These are phyloP conservation scores for Ceratosolen solmsi DNA, from an alignment of 1,140 invertebrate species.

Conservation along the genomic window DNA sequence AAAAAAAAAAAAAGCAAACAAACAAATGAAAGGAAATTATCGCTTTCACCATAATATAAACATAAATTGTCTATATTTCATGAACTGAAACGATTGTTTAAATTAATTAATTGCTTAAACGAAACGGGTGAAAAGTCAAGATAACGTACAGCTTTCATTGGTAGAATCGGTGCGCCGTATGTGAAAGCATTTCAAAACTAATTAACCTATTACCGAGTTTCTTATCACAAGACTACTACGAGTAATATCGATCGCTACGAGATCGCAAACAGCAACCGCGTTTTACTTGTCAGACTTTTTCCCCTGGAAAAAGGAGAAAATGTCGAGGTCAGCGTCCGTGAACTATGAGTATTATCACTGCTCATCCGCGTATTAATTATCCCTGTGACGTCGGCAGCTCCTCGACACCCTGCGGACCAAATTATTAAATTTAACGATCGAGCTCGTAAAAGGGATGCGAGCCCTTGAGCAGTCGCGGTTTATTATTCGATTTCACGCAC, in stretches of 20 bases:
- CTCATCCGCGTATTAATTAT: background rate
- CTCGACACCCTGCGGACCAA: background rate
- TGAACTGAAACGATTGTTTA: background rate
- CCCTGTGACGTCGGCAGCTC: background rate
- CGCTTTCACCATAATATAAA: background rate
- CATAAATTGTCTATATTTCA: background rate
- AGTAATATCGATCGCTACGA: background rate
- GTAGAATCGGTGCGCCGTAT: background rate
- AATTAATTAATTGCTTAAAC: background rate
- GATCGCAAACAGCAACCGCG: background rate
- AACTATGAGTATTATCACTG: too few species aligned
- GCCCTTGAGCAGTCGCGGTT: background rate
- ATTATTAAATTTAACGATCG: constrained; percentile 49
- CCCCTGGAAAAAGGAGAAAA: too few species aligned
- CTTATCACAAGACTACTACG: background rate
- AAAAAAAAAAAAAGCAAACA: too few species aligned
- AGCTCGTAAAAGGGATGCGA: constrained; percentile 1
- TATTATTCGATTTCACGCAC: constrained; percentile 26
- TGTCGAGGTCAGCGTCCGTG: too few species aligned
- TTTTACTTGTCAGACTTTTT: too few species aligned
- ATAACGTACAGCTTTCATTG: constrained; percentile 2
- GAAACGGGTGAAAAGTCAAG: background rate
- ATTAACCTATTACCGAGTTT: background rate
- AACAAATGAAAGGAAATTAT: too few species aligned
- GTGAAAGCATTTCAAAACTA: background rate